Conservation (phyloP, 23 tunicate genomes). For the Ascidia mentula region DNA sequence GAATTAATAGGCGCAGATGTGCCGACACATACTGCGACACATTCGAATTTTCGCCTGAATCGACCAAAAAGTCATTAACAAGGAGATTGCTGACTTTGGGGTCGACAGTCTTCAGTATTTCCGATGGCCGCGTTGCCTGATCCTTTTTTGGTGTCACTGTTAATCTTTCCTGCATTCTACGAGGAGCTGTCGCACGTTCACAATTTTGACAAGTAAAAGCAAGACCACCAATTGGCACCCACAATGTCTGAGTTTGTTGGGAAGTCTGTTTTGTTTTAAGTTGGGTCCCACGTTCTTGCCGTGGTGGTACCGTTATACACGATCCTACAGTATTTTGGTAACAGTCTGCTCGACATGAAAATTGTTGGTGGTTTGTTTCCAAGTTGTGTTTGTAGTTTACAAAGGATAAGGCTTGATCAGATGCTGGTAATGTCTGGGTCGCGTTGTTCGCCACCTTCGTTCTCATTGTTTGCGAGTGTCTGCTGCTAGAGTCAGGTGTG, state of each 20-base stretch:
- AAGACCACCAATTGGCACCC: neutral
- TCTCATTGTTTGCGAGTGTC: too few relatives aligned
- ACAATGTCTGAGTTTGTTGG: neutral
- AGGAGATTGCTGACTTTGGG: neutral
- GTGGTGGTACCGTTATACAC: too few relatives aligned
- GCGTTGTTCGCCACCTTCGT: neutral
- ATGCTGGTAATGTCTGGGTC: too few relatives aligned
- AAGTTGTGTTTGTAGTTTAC: too few relatives aligned
- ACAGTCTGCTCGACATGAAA: too few relatives aligned
- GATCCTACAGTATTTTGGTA: neutral
- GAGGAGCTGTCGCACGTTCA: neutral
- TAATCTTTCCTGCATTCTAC: too few relatives aligned
- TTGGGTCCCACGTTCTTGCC: neutral
- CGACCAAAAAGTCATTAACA: neutral
- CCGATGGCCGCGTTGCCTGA: too few relatives aligned
- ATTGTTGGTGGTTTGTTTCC: too few relatives aligned
- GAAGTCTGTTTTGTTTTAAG: neutral
- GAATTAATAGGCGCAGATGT: neutral
- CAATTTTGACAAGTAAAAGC: neutral
- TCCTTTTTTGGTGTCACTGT: too few relatives aligned
- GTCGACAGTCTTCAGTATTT: neutral
- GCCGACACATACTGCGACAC: neutral
- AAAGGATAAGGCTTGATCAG: too few relatives aligned
- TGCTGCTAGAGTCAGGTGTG: too few relatives aligned
- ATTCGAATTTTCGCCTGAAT: neutral